Evolutionary conservation across 2,888 invertebrate genomes (phyloP), one percentile per base, ranked within the genome.

Genomic region (Hesperia comma): DNA sequence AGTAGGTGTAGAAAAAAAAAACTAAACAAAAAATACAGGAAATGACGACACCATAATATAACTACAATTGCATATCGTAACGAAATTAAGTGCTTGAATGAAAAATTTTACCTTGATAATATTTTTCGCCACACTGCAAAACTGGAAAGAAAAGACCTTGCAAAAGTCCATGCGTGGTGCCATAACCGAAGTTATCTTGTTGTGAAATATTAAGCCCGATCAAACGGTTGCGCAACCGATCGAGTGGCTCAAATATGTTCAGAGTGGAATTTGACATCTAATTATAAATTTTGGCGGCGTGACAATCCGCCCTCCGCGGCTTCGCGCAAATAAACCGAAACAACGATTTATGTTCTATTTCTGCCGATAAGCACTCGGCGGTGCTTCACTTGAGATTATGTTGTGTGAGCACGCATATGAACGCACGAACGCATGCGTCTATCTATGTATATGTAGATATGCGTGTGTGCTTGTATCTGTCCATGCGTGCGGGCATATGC

Each of bases 241-340:
- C 43, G 46, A 33, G 55, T 55, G 49, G 61, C 41, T 54, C 41
- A 41, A 41, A 37, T 61, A 69, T 63, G 63, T 61, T 60, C 41
- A 61, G 26, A 68, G 58, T 61, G 75, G 77, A 77, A 81, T 86
- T 85, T 85, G 85, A 87, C 85, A 85, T 80, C 86, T 89, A 88
- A 86, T 87, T 84, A 84, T 89, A 88, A 81, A 78, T 79, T 78
- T 86, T 88, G 89, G 89, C 88, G 69, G 72, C 68, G 76, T 85
- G 86, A 85, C 89, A 89, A 84, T 76, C 72, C 72, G 72, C 77
- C 79, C 82, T 77, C 79, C 78, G 79, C 79, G 76, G 75, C 70
- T 63, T 70, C 70, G 77, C 83, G 79, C 79, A 82, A 85, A 84
- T 84, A 83, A 79, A 80, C 74, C 72, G 73, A 74, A 72, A 74